Evolutionary conservation across 2,888 invertebrate species (phyloP).

Genomic region (Escarpia spicata): DNA sequence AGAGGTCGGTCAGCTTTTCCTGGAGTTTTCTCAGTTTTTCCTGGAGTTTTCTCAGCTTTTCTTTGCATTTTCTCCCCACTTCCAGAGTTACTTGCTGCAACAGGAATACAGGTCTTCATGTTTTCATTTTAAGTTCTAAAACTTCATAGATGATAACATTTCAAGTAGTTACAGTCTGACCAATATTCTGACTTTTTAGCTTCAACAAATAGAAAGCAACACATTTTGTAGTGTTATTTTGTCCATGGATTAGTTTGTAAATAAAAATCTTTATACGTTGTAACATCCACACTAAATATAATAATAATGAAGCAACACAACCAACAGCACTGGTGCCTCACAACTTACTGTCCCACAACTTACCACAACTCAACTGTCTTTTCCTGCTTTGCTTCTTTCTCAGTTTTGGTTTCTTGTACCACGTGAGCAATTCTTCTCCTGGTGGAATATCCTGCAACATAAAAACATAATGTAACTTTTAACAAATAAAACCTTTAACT

Average conservation of each 20-base stretch:
- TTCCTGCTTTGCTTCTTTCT: constrained; percentile 21
- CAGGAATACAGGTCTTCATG: not conserved
- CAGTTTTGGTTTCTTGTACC: constrained; percentile 50
- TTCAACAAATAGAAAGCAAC: not conserved
- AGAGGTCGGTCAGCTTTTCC: constrained; percentile 27
- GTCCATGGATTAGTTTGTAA: not conserved
- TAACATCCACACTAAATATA: not conserved
- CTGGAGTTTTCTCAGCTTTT: constrained; percentile 31
- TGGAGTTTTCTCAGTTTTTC: constrained; percentile 36
- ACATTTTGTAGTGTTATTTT: not conserved
- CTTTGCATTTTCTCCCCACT: constrained; percentile 18
- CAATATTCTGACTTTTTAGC: not conserved
- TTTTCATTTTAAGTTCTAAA: not conserved
- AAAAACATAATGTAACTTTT: not conserved
- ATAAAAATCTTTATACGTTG: not conserved
- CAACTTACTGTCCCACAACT: not conserved
- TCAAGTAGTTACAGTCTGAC: not conserved
- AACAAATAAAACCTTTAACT: not conserved
- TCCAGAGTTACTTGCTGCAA: not conserved
- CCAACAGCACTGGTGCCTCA: not conserved
- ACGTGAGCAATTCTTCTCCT: constrained; percentile 60
- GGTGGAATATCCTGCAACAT: constrained; percentile 55
- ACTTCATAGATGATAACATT: not conserved
- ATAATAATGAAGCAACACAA: not conserved
- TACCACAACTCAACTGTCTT: constrained; percentile 8